A percentile compares a stretch with the other conserved stretches of the same genome.
phyloP scores from a whole-genome alignment of 1,140 invertebrate species.

The Phymorhynchus buccinoides region DNA sequence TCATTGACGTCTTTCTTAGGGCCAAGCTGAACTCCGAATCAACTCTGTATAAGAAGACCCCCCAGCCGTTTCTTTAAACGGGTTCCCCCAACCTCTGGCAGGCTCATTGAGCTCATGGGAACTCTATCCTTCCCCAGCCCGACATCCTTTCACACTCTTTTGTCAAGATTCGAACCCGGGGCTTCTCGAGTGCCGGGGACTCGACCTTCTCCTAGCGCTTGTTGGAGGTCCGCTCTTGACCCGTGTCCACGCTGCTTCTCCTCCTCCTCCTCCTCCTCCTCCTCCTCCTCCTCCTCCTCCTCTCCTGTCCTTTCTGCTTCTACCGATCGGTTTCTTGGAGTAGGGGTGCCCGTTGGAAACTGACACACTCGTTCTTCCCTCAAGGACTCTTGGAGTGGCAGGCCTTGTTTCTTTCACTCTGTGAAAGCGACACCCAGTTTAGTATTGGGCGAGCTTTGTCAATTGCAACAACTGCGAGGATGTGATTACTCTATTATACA shows the following conservation, averaged over 20 bases:
- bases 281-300: background rate
- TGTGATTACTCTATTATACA: background rate
- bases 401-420: constrained; percentile 21
- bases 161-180: background rate
- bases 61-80: background rate
- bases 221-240: constrained; percentile 29
- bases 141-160: background rate
- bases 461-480: background rate
- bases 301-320: too few relatives aligned
- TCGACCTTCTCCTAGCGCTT: constrained; percentile 13
- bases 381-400: background rate
- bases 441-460: background rate
- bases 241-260: constrained; percentile 10
- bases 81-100: background rate
- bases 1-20: background rate
- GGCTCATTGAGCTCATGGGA: background rate
- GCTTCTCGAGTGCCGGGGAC: background rate
- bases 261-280: too few relatives aligned
- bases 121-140: background rate
- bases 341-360: background rate
- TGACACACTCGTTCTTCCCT: background rate
- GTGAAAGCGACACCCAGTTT: background rate
- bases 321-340: constrained; percentile 11
- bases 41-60: background rate
- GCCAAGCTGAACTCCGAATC: background rate